phyloP scores from a whole-genome alignment of 2,113 vertebrate species.

The Vulpes lagopus region DNA sequence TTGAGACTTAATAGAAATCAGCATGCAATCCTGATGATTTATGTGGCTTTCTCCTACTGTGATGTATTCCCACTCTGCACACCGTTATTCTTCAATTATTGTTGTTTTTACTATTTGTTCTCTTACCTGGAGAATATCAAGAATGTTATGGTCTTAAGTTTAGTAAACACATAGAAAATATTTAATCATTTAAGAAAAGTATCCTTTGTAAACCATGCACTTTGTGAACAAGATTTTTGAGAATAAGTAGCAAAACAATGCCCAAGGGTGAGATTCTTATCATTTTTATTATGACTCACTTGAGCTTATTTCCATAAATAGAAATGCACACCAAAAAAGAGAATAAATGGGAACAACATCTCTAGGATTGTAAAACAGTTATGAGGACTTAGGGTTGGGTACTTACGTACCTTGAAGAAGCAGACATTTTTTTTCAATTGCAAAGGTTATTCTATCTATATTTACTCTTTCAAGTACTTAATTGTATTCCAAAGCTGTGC shows the following conservation, averaged over 20 bases:
- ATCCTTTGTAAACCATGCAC: conserved; percentile 76
- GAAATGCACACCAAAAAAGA: conserved; percentile 67
- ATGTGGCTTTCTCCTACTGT: conserved; percentile 3
- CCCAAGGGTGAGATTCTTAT: conserved; percentile 78
- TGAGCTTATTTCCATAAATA: conserved; percentile 71
- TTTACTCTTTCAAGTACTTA: background rate
- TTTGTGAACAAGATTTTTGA: conserved; percentile 76
- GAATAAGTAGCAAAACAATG: conserved; percentile 84
- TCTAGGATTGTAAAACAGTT: conserved; percentile 68
- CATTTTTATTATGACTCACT: conserved; percentile 70
- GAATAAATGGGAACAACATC: conserved; percentile 41
- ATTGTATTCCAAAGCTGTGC: background rate
- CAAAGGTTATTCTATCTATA: background rate
- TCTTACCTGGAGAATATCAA: conserved; percentile 72
- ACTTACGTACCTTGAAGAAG: background rate
- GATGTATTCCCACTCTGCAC: conserved; percentile 52
- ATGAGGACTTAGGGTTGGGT: accelerated
- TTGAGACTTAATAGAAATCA: conserved; percentile 57
- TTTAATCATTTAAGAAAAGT: conserved; percentile 80
- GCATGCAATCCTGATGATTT: conserved; percentile 61
- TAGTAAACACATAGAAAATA: conserved; percentile 80
- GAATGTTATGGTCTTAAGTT: conserved; percentile 62
- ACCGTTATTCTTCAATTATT: conserved; percentile 24
- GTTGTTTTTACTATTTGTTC: conserved; percentile 6
- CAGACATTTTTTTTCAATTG: background rate